Percentiles rank a stretch among this genome's conserved stretches.
phyloP scores from a whole-genome alignment of 2,888 invertebrate genomes.

The Lasiommata megera region DNA sequence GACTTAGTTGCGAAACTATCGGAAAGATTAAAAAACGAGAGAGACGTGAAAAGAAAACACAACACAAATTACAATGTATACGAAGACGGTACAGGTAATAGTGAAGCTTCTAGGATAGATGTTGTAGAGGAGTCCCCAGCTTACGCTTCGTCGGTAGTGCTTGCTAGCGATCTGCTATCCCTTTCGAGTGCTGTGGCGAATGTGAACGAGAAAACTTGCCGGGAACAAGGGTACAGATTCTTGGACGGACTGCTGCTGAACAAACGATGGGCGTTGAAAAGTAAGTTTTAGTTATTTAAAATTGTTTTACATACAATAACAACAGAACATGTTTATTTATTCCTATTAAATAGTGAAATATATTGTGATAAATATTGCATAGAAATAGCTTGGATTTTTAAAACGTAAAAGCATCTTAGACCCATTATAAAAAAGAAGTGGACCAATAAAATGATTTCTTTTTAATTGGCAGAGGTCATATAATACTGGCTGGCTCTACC shows the following conservation, averaged over 20 bases:
- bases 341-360: too few species aligned
- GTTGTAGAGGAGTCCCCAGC: constrained; percentile 69
- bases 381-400: neutral
- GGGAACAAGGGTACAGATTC: constrained; percentile 72
- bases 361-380: too few species aligned
- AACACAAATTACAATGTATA: constrained; percentile 44
- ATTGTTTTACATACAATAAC: neutral
- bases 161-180: constrained; percentile 73
- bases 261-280: constrained; percentile 80
- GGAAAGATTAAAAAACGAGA: constrained; percentile 43
- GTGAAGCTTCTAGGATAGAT: constrained; percentile 46
- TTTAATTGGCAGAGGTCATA: neutral
- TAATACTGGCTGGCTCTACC: too few species aligned
- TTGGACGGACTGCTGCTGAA: constrained; percentile 72
- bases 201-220: constrained; percentile 68
- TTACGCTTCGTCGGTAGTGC: constrained; percentile 72
- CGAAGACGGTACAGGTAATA: constrained; percentile 38
- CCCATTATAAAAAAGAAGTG: neutral
- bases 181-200: constrained; percentile 71
- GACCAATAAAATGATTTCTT: neutral
- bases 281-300: constrained; percentile 55
- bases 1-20: constrained; percentile 53
- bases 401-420: neutral
- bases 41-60: constrained; percentile 23
- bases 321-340: neutral